A percentile compares a stretch with the other conserved stretches of the same genome.
These are phyloP conservation scores for Micromussa lordhowensis DNA, from an alignment of 92 coral and sea anemone genomes.

Conservation along the genomic window DNA sequence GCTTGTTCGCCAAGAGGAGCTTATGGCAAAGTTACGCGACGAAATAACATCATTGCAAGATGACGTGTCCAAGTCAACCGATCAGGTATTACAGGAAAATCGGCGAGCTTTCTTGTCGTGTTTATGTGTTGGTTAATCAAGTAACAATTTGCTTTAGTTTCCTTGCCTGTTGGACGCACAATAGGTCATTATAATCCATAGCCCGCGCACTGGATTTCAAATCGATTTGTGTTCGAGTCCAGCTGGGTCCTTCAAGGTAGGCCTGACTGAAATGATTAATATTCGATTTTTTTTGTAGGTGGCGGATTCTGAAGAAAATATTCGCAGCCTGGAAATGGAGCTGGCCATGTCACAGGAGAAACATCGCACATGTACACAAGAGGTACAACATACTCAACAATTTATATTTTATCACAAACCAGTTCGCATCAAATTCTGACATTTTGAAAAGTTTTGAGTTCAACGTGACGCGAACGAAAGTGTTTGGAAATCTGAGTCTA, in stretches of 20 bases:
- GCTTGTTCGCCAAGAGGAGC: constrained; percentile 92
- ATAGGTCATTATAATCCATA: background rate
- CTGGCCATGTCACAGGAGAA: constrained; percentile 93
- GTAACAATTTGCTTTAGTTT: background rate
- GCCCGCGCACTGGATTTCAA: background rate
- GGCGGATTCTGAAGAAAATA: constrained; percentile 84
- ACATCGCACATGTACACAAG: constrained; percentile 91
- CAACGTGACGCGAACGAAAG: background rate
- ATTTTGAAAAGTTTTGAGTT: background rate
- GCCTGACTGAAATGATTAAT: background rate
- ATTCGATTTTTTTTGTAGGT: constrained; percentile 42
- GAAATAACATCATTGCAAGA: constrained; percentile 79
- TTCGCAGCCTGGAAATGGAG: constrained; percentile 83
- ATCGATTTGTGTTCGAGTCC: background rate
- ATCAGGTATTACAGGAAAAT: constrained; percentile 59
- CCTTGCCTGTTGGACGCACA: background rate
- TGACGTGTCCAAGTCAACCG: constrained; percentile 77
- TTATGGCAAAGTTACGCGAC: constrained; percentile 82
- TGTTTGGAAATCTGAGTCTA: background rate
- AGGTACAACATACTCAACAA: constrained; percentile 51
- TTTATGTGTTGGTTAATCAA: background rate
- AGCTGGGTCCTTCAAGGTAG: background rate
- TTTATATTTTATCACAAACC: background rate
- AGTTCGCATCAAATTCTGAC: background rate
- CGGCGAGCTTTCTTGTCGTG: background rate